Evolutionary conservation across 2,888 invertebrate species (phyloP).

Genomic region (Perdita meconis): DNA sequence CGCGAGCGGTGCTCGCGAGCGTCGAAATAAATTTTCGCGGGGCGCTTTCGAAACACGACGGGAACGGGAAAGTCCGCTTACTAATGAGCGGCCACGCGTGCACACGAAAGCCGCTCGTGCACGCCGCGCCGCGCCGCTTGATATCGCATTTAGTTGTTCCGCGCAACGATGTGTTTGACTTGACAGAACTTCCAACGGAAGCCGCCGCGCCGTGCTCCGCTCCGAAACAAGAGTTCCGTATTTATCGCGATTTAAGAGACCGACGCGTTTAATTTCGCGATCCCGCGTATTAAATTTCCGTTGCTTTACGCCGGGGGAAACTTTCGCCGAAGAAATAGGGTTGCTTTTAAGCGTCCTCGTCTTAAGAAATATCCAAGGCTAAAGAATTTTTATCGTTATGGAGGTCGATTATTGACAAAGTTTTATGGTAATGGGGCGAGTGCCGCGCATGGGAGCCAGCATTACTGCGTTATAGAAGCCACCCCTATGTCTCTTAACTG

Average conservation of each 20-base stretch:
- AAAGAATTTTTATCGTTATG: constrained; percentile 9
- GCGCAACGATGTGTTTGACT: constrained; percentile 20
- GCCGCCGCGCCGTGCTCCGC: not conserved
- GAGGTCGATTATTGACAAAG: not conserved
- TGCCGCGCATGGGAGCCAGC: constrained; percentile 30
- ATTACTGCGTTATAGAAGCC: constrained; percentile 36
- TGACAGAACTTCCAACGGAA: constrained; percentile 15
- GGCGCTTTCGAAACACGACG: constrained; percentile 7
- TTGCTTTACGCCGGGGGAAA: not conserved
- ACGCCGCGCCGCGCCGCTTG: not conserved
- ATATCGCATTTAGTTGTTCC: constrained; percentile 25
- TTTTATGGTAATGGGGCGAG: constrained; percentile 19
- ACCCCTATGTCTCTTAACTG: constrained; percentile 58
- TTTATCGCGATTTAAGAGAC: constrained; percentile 1
- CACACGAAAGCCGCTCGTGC: not conserved
- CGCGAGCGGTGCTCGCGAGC: not conserved
- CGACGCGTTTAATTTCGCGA: not conserved
- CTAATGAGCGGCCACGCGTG: constrained; percentile 32
- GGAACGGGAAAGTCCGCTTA: constrained; percentile 17
- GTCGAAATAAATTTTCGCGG: constrained; percentile 30
- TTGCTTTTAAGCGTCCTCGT: not conserved
- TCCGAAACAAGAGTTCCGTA: not conserved
- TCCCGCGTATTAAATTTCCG: not conserved
- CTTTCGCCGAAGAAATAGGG: not conserved
- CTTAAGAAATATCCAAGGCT: no score